Base-by-base conservation (phyloP, 2,888 invertebrate genomes). In the Siphlonurus alternatus region DNA sequence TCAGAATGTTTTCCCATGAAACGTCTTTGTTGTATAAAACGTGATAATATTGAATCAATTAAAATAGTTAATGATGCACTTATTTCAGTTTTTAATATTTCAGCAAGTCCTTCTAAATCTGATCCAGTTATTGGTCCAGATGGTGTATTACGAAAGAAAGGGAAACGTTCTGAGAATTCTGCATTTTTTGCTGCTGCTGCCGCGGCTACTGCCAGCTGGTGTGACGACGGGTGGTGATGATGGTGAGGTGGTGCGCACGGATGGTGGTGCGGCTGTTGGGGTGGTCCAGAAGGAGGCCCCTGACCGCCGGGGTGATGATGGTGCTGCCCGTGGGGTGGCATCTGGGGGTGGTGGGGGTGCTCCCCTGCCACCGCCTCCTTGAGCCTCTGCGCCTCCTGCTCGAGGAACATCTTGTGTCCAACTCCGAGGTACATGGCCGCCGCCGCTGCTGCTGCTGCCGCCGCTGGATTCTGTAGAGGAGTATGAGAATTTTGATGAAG, bases 11-110 rank as follows among this genome's bases (percentile, higher is more conserved):
- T 89, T 67, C 85, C 85, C 69, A 85, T 78, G 69, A 84, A 83
- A 69, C 88, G 81, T 67, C 88, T 82, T 75, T 91, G 90, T 69
- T 91, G 89, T 66, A 89, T 85, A 73, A 89, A 93, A 70, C 90
- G 83, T 25, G 89, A 85, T 66, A 95, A 84, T 66, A 94, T 89
- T 22, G 89, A 89, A 75, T 96, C 95, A 69, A 96, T 89, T 59
- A 93, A 80, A 69, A 85, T 88, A 20, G 88, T 85, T 59, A 96
- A 77, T 1, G 90, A 90, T 53, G 89, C 83, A 23, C 89, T 87
- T 69, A 96, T 88, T 79, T 96, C 95, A 63, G 85, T 86, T 78
- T 96, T 96, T 2, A 97, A 81, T 64, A 89, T 86, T 72, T 93
- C 92, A n/a, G 93, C 92, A 62, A 97, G 80, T 63, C 89, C 88